Percentiles rank a stretch among this genome's conserved stretches.
Evolutionary conservation across 2,113 vertebrate species (phyloP).

Genomic region (Penelope pileata): DNA sequence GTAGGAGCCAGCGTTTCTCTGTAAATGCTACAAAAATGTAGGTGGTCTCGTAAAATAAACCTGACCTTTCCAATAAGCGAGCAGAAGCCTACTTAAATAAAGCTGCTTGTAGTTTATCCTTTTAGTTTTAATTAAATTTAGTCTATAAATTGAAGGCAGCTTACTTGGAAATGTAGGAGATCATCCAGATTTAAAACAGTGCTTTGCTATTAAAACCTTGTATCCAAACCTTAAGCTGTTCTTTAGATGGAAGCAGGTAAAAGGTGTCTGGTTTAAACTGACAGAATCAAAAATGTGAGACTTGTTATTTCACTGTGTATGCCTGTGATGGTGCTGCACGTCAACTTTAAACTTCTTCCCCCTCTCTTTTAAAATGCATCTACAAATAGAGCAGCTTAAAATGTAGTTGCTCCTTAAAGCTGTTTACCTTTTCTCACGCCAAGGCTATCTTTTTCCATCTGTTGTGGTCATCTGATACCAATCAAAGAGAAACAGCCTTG

Average conservation of each 20-base stretch:
- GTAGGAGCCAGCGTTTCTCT: neutral
- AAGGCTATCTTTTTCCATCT: neutral
- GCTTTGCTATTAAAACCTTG: conserved; percentile 39
- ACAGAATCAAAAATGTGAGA: neutral
- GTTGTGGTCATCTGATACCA: neutral
- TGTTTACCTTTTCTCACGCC: neutral
- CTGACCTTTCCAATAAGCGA: conserved; percentile 24
- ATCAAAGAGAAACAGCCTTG: neutral
- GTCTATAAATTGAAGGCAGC: conserved; percentile 53
- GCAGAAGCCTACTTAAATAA: conserved; percentile 55
- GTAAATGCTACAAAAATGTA: neutral
- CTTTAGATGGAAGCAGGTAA: conserved; percentile 21
- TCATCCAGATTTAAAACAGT: conserved; percentile 47
- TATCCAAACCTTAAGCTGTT: conserved; percentile 48
- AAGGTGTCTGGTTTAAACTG: neutral
- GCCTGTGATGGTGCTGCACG: neutral
- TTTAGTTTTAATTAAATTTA: conserved; percentile 66
- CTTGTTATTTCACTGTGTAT: neutral
- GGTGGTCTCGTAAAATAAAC: neutral
- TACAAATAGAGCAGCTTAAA: conserved; percentile 25
- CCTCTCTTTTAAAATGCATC: neutral
- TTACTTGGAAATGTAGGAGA: conserved; percentile 21
- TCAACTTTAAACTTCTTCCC: neutral
- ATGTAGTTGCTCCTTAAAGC: neutral
- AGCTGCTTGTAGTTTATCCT: conserved; percentile 56